Conservation (phyloP, 2,888 invertebrate genomes). For the Drosophila siamana region DNA sequence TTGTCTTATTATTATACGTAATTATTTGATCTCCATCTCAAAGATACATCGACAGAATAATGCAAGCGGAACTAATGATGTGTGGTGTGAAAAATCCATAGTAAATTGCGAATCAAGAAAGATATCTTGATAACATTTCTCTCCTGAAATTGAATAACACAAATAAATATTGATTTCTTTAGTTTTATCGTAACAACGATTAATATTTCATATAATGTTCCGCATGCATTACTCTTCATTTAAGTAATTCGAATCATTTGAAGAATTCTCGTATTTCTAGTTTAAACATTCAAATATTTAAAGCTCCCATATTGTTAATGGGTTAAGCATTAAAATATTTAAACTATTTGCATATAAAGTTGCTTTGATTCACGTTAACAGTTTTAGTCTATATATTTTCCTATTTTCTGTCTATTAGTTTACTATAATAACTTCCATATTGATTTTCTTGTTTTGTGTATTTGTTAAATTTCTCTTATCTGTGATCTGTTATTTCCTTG, state of each 20-base stretch:
- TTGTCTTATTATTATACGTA: background rate
- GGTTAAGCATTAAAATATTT: background rate
- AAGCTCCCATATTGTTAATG: background rate
- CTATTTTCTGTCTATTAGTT: background rate
- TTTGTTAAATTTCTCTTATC: background rate
- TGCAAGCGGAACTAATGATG: background rate
- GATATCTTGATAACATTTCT: no score
- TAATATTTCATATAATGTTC: background rate
- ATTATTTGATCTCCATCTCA: background rate
- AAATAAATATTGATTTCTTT: background rate
- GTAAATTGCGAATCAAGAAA: no score
- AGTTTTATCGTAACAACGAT: background rate
- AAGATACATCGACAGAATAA: background rate
- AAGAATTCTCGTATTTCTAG: background rate
- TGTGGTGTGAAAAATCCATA: background rate
- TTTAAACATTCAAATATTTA: background rate
- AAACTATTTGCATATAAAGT: background rate
- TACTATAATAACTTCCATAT: background rate
- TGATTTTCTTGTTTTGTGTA: background rate
- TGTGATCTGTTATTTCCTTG: background rate
- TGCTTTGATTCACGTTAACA: background rate
- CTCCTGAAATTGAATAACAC: background rate
- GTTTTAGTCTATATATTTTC: background rate
- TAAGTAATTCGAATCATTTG: background rate
- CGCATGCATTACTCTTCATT: constrained; percentile 27